These are phyloP conservation scores for Rhinolophus sinicus DNA, from an alignment of 2,113 vertebrate genomes.

Conservation along the genomic window DNA sequence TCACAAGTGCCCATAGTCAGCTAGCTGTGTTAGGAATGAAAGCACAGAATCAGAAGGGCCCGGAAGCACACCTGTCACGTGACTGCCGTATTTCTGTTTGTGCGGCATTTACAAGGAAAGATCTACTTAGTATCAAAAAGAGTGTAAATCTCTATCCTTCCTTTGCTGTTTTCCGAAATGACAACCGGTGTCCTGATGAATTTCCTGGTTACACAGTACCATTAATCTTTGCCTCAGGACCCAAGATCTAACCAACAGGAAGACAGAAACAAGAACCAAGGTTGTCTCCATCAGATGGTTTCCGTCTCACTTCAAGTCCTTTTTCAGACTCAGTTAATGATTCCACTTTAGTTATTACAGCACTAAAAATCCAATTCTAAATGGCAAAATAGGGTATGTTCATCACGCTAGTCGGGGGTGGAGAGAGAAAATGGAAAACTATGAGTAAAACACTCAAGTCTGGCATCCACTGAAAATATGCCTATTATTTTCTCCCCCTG, in stretches of 20 bases:
- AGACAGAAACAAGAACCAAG: background rate
- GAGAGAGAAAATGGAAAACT: background rate
- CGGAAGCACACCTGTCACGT: background rate
- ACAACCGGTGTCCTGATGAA: slow-evolving; percentile 1
- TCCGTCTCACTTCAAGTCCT: background rate
- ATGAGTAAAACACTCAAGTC: background rate
- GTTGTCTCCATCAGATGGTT: background rate
- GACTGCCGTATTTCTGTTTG: background rate
- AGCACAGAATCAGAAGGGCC: background rate
- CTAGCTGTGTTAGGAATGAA: background rate
- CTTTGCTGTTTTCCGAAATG: background rate
- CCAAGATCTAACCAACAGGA: slow-evolving; percentile 19
- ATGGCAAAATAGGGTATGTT: background rate
- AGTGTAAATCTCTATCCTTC: background rate
- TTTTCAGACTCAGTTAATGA: background rate
- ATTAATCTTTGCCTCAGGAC: slow-evolving; percentile 35
- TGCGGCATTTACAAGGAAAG: background rate
- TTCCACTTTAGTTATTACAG: slow-evolving; percentile 5
- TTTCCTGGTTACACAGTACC: background rate
- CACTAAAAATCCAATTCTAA: slow-evolving; percentile 19
- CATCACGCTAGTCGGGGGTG: background rate
- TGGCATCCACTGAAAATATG: background rate
- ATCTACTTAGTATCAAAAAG: background rate
- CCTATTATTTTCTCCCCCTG: background rate
- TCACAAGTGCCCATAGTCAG: background rate